Percentiles rank a stretch among this genome's conserved stretches.
Evolutionary conservation across 2,113 vertebrate species (phyloP).

Genomic region (Prunella fulvescens): DNA sequence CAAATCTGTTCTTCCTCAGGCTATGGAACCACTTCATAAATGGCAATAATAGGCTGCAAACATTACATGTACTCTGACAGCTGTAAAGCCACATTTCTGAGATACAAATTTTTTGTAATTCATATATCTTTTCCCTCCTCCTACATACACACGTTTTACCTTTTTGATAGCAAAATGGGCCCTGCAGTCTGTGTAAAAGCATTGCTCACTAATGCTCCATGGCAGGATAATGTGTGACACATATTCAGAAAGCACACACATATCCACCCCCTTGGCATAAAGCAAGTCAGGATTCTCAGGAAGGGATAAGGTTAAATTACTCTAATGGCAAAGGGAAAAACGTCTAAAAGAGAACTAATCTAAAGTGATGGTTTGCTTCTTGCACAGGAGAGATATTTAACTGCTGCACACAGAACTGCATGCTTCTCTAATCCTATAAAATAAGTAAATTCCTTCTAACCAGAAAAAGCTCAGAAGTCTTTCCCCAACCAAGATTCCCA

Average conservation of each 20-base stretch:
- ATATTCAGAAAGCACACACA: background rate
- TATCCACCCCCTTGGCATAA: accelerated
- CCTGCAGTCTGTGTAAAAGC: background rate
- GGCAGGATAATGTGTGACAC: background rate
- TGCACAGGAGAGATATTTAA: slow-evolving; percentile 24
- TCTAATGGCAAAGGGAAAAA: slow-evolving; percentile 10
- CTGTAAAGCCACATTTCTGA: slow-evolving; percentile 20
- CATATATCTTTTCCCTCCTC: background rate
- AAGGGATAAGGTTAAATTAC: slow-evolving; percentile 13
- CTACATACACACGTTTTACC: background rate
- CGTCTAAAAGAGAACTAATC: background rate
- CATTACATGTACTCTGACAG: slow-evolving; percentile 5
- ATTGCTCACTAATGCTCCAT: background rate
- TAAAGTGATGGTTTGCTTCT: slow-evolving; percentile 13
- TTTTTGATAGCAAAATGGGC: background rate
- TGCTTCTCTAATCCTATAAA: slow-evolving; percentile 17
- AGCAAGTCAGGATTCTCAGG: background rate
- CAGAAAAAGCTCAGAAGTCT: background rate
- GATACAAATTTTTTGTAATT: background rate
- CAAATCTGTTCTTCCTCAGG: background rate
- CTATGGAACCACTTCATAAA: background rate
- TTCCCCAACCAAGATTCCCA: background rate
- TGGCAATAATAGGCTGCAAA: background rate
- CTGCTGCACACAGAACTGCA: background rate
- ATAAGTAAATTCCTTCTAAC: background rate